Percentiles rank a stretch among this genome's conserved stretches.
phyloP scores from a whole-genome alignment of 2,888 invertebrate genomes.

The Xylocampa areola region DNA sequence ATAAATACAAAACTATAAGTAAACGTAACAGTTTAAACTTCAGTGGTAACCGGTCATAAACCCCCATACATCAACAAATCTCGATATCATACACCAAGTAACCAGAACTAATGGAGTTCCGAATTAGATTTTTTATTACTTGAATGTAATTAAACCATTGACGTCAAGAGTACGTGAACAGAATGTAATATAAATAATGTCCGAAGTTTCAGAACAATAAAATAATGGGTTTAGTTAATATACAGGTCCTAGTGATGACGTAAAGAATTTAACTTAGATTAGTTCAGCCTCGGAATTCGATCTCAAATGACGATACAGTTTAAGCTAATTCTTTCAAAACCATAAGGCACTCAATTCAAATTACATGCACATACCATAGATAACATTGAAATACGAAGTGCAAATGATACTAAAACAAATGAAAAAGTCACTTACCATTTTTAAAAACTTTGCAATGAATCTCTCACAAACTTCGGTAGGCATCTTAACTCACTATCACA shows the following conservation, averaged over 20 bases:
- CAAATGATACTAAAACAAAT: not conserved
- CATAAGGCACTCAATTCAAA: conserved; percentile 28
- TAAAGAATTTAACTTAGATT: conserved; percentile 21
- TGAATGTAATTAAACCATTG: conserved; percentile 46
- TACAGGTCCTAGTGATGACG: conserved; percentile 8
- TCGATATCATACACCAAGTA: conserved; percentile 24
- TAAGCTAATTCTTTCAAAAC: conserved; percentile 13
- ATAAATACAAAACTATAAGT: conserved; percentile 19
- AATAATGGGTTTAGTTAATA: conserved; percentile 34
- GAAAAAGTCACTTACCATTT: conserved; percentile 69
- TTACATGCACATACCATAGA: conserved; percentile 28
- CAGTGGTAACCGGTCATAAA: conserved; percentile 29
- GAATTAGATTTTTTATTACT: conserved; percentile 49
- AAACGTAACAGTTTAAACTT: conserved; percentile 29
- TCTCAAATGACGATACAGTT: conserved; percentile 14
- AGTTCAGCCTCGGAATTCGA: conserved; percentile 16
- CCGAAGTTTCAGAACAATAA: conserved; percentile 29
- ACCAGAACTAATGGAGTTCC: conserved; percentile 32
- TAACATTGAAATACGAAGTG: conserved; percentile 14
- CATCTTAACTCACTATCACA: conserved; percentile 64
- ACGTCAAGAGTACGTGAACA: conserved; percentile 44
- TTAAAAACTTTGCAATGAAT: conserved; percentile 70
- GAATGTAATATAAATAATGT: conserved; percentile 35
- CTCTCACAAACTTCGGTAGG: conserved; percentile 76
- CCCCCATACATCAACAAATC: conserved; percentile 18